Conservation (phyloP, 2,888 invertebrate species). For the Drosophila histrio region DNA sequence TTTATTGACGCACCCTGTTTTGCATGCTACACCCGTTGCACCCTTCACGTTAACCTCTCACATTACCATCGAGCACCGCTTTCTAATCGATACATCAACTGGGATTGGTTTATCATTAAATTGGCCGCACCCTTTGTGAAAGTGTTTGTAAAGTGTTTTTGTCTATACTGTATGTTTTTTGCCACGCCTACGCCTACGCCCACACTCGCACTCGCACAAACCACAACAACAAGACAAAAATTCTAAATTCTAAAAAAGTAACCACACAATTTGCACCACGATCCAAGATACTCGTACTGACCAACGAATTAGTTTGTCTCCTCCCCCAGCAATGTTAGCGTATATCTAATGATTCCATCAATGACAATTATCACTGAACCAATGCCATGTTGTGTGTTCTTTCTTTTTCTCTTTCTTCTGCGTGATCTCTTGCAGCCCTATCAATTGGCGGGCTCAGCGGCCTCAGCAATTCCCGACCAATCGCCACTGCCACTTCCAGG, state of each 20-base stretch:
- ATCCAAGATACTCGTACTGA: conserved; percentile 16
- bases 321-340: background rate
- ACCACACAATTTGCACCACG: conserved; percentile 34
- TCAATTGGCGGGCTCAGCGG: conserved; percentile 86
- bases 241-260: conserved; percentile 54
- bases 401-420: conserved; percentile 6
- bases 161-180: conserved; percentile 41
- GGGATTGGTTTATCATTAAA: conserved; percentile 55
- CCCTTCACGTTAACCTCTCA: background rate
- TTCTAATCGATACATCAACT: conserved; percentile 8
- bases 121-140: conserved; percentile 56
- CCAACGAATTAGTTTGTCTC: conserved; percentile 9
- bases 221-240: conserved; percentile 40
- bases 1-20: conserved; percentile 29
- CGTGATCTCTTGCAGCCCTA: conserved; percentile 81
- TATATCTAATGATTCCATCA: background rate
- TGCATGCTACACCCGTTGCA: conserved; percentile 43
- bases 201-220: conserved; percentile 34
- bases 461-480: conserved; percentile 86
- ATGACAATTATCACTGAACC: conserved; percentile 40
- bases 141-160: conserved; percentile 39
- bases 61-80: background rate
- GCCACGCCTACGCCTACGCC: conserved; percentile 29
- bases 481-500: conserved; percentile 88
- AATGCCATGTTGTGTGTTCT: conserved; percentile 33